A percentile compares a stretch with the other conserved stretches of the same genome.
phyloP scores from a whole-genome alignment of 2,113 vertebrate genomes.

The Heloderma charlesbogerti region DNA sequence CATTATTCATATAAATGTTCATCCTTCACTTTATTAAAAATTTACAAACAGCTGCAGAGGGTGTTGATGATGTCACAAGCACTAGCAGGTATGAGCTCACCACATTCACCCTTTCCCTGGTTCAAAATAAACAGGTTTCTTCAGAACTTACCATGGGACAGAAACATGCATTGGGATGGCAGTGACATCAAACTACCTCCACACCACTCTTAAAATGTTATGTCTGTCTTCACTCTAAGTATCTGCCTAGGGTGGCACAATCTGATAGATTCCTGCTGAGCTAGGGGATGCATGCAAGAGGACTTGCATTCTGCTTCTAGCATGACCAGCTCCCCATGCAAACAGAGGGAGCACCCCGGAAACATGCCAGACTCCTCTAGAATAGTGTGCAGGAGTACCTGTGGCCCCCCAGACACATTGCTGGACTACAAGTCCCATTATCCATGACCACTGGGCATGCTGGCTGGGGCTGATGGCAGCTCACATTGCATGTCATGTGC shows the following conservation, averaged over 20 bases:
- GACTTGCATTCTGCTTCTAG: background rate
- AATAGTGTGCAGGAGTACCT: background rate
- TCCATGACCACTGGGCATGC: too few relatives aligned
- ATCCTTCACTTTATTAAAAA: background rate
- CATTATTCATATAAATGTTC: background rate
- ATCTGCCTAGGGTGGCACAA: too few relatives aligned
- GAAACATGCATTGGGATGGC: background rate
- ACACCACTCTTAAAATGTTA: background rate
- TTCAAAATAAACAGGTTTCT: background rate
- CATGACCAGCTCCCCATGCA: background rate
- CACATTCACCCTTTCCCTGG: background rate
- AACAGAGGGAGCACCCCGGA: background rate
- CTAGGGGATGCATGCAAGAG: background rate
- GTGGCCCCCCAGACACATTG: too few relatives aligned
- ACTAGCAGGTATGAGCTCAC: background rate
- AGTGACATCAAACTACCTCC: background rate
- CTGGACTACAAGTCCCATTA: too few relatives aligned
- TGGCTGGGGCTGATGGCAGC: too few relatives aligned
- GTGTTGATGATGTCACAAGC: background rate
- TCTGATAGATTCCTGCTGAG: background rate
- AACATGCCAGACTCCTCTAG: background rate
- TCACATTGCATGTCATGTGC: background rate
- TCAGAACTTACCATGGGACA: background rate
- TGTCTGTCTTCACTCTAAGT: background rate
- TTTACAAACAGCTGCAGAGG: background rate